Evolutionary conservation across 1,140 invertebrate species (phyloP).

Genomic region (Drosophila busckii): DNA sequence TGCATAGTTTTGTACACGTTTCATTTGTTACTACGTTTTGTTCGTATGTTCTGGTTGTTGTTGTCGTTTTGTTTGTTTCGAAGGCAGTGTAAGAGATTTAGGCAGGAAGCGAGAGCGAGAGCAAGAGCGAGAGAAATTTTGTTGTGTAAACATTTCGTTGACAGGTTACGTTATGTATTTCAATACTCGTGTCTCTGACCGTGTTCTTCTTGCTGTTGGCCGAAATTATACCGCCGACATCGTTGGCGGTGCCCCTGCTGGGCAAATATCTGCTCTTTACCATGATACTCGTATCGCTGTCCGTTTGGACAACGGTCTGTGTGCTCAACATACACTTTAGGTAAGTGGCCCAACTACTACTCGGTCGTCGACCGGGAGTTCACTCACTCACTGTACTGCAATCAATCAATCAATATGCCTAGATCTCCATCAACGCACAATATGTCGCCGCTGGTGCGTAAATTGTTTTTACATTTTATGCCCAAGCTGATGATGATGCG

Average conservation of each 20-base stretch:
- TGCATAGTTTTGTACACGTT: conserved; percentile 37
- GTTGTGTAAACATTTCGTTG: conserved; percentile 76
- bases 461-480: conserved; percentile 93
- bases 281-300: conserved; percentile 97
- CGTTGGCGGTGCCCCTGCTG: conserved; percentile 96
- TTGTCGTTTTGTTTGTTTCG: conserved; percentile 48
- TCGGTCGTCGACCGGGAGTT: background rate
- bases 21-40: conserved; percentile 22
- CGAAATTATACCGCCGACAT: conserved; percentile 98
- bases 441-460: conserved; percentile 93
- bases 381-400: background rate
- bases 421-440: conserved; percentile 98
- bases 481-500: conserved; percentile 93
- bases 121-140: conserved; percentile 47
- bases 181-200: conserved; percentile 97
- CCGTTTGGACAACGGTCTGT: conserved; percentile 97
- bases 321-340: conserved; percentile 98
- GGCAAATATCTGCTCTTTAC: conserved; percentile 98
- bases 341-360: conserved; percentile 81
- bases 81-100: conserved; percentile 9
- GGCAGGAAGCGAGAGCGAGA: conserved; percentile 5
- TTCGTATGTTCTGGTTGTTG: conserved; percentile 49
- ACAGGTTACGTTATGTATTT: conserved; percentile 95
- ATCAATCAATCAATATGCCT: conserved; percentile 23
- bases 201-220: conserved; percentile 98